Evolutionary conservation across 2,888 invertebrate genomes (phyloP), one percentile per base, ranked within the genome.

Genomic region (Ichneumoninae sp.): DNA sequence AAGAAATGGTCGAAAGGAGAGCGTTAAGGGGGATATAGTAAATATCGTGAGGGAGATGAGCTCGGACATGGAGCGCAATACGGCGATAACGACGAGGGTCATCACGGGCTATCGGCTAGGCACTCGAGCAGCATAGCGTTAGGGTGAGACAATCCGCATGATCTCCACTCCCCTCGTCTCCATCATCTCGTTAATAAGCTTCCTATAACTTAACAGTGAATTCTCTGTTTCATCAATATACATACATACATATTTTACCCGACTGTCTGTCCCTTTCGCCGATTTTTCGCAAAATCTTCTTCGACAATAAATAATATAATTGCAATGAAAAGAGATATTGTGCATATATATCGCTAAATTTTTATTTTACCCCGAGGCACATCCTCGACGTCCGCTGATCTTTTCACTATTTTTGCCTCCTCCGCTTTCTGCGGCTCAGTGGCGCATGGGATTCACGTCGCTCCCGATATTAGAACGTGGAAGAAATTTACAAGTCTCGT

Each of bases 401-500:
- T 79, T 79, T 83, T 79, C 70, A 54, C 65, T 69, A 74, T 30
- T 47, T n/a, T 44, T 30, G 4, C 30, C 69, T 13, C 66, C 19
- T 65, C 33, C 54, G 19, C 19, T 47, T 47, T 6, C 19, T 22
- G 44, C 40, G 66, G 65, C 62, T 69, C 62, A 57, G 68, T 65
- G 60, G 86, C 88, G 78, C 82, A 57, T 85, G 76, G 75, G 87
- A 90, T 91, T 91, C 91, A 90, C 85, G 86, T 81, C 47, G 69
- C 79, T 85, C 50, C 82, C 88, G 88, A 90, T 91, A 91, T 91
- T 91, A 91, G 91, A 91, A 90, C 86, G 87, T 87, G 87, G 89
- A 88, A 89, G 89, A 87, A 89, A 91, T 90, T 90, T 91, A 90
- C 89, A 90, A 88, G 80, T 70, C 30, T 52, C 44, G 68, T 30